phyloP scores from a whole-genome alignment of 2,888 invertebrate species.

The Eilema griseolum region DNA sequence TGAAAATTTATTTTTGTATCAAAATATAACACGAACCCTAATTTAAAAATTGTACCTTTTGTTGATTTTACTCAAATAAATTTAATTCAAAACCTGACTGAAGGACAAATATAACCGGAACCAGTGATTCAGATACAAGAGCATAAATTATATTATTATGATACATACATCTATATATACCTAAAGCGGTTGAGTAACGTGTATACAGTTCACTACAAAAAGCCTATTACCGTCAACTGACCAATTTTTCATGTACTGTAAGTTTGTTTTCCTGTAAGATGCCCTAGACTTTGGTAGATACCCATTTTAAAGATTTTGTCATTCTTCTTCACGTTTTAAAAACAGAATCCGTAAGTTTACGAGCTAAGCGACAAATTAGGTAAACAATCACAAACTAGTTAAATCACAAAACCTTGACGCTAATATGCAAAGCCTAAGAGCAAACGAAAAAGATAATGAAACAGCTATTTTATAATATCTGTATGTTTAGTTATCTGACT shows the following conservation, averaged over 20 bases:
- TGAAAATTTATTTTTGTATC: background rate
- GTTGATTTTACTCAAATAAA: background rate
- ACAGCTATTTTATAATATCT: background rate
- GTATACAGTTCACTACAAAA: too few relatives aligned
- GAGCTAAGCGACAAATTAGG: background rate
- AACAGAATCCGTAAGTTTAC: background rate
- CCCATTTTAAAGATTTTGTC: background rate
- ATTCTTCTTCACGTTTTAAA: background rate
- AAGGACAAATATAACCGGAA: background rate
- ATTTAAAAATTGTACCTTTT: background rate
- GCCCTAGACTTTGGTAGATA: background rate
- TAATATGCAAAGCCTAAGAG: conserved; percentile 22
- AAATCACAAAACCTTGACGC: conserved; percentile 27
- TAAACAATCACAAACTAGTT: conserved; percentile 23
- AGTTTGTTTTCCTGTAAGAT: too few relatives aligned
- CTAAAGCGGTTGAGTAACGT: too few relatives aligned
- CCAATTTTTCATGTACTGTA: background rate
- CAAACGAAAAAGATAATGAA: conserved; percentile 25
- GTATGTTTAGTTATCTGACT: background rate
- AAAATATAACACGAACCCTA: background rate
- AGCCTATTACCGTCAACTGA: too few relatives aligned
- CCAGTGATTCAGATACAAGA: background rate
- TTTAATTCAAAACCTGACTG: background rate
- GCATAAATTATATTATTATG: background rate
- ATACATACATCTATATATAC: too few relatives aligned